Evolutionary conservation across 2,113 vertebrate genomes (phyloP).

Genomic region (Hymenochirus boettgeri): DNA sequence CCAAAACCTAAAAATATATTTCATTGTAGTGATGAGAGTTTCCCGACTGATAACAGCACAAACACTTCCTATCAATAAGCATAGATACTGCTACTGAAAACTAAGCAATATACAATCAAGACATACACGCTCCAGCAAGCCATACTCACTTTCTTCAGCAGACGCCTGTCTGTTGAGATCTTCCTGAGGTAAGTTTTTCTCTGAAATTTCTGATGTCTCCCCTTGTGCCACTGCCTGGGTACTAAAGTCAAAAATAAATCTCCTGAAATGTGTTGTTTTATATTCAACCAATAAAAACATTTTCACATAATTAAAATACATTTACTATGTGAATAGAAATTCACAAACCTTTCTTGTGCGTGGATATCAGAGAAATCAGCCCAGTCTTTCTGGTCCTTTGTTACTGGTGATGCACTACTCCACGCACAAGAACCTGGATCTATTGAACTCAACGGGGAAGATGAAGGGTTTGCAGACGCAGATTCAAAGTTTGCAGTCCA

Average conservation of each 20-base stretch:
- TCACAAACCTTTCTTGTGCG: constrained; percentile 41
- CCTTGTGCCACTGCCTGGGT: not conserved
- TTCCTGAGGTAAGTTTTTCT: constrained; percentile 11
- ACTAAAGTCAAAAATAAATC: constrained; percentile 4
- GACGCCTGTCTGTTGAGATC: not conserved
- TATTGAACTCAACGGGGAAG: not conserved
- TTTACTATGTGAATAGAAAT: not conserved
- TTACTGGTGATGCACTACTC: not conserved
- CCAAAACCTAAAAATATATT: not conserved
- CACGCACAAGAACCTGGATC: constrained; percentile 31
- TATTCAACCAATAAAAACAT: no score
- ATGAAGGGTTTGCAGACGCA: constrained; percentile 27
- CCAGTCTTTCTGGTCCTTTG: constrained; percentile 44
- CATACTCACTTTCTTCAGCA: constrained; percentile 25
- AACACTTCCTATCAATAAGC: no score
- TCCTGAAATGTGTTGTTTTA: no score
- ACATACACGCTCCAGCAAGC: no score
- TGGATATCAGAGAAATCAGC: constrained; percentile 38
- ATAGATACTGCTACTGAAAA: no score
- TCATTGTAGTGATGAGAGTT: no score
- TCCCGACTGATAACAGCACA: no score
- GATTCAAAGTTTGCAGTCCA: constrained; percentile 47
- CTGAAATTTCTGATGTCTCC: not conserved
- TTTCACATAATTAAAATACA: no score
- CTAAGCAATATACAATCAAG: no score